Evolutionary conservation across 2,113 vertebrate genomes (phyloP).

Genomic region (Rhombomys opimus): DNA sequence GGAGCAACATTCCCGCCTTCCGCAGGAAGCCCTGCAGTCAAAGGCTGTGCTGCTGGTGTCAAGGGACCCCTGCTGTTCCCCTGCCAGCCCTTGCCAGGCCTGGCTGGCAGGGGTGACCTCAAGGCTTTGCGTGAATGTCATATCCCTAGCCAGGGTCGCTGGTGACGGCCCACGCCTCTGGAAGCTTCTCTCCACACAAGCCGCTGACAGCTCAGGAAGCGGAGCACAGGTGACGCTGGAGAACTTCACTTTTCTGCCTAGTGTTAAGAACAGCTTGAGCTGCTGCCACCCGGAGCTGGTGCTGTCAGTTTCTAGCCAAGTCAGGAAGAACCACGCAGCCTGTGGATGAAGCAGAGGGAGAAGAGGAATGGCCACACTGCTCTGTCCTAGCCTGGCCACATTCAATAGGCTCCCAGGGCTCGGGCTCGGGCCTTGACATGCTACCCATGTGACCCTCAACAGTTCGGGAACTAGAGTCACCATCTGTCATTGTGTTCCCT

Average conservation of each 20-base stretch:
- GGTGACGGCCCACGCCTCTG: fast-evolving
- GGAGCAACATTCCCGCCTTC: background rate
- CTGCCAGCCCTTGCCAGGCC: background rate
- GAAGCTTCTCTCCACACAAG: background rate
- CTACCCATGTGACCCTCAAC: background rate
- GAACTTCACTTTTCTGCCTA: background rate
- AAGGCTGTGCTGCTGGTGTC: background rate
- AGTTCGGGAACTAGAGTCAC: background rate
- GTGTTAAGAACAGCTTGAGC: background rate
- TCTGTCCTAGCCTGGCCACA: background rate
- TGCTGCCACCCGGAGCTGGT: background rate
- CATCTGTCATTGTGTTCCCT: background rate
- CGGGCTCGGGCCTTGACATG: background rate
- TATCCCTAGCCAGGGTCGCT: fast-evolving
- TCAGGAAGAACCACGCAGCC: conserved; percentile 43
- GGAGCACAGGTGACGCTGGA: background rate
- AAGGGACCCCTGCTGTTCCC: background rate
- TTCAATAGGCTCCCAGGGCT: background rate
- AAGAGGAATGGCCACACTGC: background rate
- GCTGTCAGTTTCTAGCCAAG: background rate
- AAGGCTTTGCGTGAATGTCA: background rate
- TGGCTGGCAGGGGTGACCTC: background rate
- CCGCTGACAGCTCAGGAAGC: background rate
- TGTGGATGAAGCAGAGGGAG: conserved; percentile 70
- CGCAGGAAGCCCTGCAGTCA: background rate